These are phyloP conservation scores for Sesia apiformis DNA, from an alignment of 2,888 invertebrate species.

Conservation along the genomic window DNA sequence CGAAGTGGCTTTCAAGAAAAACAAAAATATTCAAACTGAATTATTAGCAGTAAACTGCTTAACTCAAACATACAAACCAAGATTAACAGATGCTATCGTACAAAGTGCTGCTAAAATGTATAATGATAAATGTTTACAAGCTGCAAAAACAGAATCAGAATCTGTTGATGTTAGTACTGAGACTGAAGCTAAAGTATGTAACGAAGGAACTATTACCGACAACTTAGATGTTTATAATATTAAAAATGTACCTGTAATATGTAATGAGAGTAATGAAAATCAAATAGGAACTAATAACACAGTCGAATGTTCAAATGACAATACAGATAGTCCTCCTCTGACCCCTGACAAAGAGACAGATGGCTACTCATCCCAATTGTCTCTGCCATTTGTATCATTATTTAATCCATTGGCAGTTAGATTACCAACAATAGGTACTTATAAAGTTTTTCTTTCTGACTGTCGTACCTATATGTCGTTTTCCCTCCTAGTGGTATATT, in stretches of 20 bases:
- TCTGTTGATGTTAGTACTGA: slow-evolving; percentile 33
- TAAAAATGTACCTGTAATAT: slow-evolving; percentile 7
- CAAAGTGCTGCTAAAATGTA: slow-evolving; percentile 39
- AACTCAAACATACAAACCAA: slow-evolving; percentile 49
- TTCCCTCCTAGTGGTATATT: slow-evolving; percentile 27
- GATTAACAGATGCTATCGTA: slow-evolving; percentile 32
- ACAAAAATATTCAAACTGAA: slow-evolving; percentile 49
- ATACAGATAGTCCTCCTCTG: slow-evolving; percentile 66
- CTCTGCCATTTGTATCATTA: slow-evolving; percentile 55
- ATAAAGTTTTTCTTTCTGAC: slow-evolving; percentile 1
- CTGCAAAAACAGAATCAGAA: slow-evolving; percentile 19
- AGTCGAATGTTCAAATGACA: slow-evolving; percentile 19
- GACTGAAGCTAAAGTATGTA: slow-evolving; percentile 21
- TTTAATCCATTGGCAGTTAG: slow-evolving; percentile 66
- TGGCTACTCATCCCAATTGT: slow-evolving; percentile 33
- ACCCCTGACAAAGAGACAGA: slow-evolving; percentile 42
- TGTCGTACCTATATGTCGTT: slow-evolving; percentile 16
- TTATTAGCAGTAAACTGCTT: slow-evolving; percentile 26
- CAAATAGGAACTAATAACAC: slow-evolving; percentile 10
- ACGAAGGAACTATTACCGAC: slow-evolving; percentile 25
- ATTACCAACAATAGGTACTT: slow-evolving; percentile 67
- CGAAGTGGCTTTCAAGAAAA: slow-evolving; percentile 44
- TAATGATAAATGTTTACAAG: slow-evolving; percentile 37
- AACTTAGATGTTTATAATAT: slow-evolving; percentile 14
- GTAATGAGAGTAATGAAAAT: slow-evolving; percentile 4